Percentiles rank a stretch among this genome's conserved stretches.
phyloP scores from a whole-genome alignment of 2,797 vertebrate genomes.

The Coilia nasus region DNA sequence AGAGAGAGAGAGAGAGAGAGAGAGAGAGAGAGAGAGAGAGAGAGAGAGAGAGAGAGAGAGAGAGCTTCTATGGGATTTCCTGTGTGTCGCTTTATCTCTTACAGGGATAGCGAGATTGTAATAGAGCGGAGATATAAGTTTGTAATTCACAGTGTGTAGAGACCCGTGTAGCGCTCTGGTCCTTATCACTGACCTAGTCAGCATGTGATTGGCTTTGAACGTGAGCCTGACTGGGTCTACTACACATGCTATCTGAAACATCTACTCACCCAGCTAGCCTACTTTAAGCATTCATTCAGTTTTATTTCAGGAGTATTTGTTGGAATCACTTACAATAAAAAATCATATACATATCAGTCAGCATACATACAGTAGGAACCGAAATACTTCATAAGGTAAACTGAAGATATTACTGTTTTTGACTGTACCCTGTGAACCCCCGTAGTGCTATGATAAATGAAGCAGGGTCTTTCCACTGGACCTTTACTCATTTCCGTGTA shows the following conservation, averaged over 20 bases:
- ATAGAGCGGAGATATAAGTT: not conserved
- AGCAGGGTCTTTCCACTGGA: slow-evolving; percentile 20
- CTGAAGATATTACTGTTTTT: not conserved
- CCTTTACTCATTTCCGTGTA: not conserved
- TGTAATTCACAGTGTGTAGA: not conserved
- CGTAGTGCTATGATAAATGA: not conserved
- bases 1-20: not conserved
- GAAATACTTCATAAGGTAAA: not conserved
- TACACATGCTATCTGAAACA: not conserved
- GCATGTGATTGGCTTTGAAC: not conserved
- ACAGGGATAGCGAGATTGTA: not conserved
- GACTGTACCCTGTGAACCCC: not conserved
- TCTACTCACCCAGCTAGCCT: not conserved
- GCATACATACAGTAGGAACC: not conserved
- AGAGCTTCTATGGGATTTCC: not conserved
- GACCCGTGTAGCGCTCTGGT: not conserved
- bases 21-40: not conserved
- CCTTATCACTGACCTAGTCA: not conserved
- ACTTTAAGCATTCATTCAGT: not conserved
- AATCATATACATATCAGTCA: not conserved
- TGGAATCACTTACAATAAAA: not conserved
- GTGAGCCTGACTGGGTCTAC: not conserved
- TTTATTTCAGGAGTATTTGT: not conserved
- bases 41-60: not conserved
- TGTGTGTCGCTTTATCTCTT: not conserved